Base-by-base conservation (phyloP, 2,797 vertebrate species). In the Fistularia tabacaria region DNA sequence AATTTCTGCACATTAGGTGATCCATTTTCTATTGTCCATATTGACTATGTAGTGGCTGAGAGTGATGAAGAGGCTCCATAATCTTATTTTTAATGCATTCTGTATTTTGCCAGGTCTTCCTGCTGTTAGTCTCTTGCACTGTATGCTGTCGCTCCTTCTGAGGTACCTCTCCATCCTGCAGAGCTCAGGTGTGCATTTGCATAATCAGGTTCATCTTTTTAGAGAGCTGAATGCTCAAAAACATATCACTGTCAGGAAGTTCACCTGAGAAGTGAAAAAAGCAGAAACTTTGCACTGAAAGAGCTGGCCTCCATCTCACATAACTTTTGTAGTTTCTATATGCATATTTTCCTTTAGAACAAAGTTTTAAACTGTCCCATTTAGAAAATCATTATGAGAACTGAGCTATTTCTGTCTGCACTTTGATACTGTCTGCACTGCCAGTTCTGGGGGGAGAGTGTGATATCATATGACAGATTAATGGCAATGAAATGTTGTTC, bases 261-360 rank as follows among this genome's bases (percentile, higher is more conserved):
- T 64, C 63, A 51, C 78, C 87, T 84, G 72, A 74, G 71, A 69
- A 78, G 82, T 84, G 67, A 83, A 46, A 60, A 84, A 63, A 85
- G 76, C 69, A 90, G 62, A 91, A 54, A 86, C 81, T 75, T 76
- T 64, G 71, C 70, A 68, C 75, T 85, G 54, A 82, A 64, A 76
- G 55, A 7, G 7, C 56, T 25, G 38, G 15, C 14, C 70, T 71
- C 52, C 14, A 42, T 58, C 25, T 25, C 25, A 25, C 25, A 25
- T 3, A 5, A 25, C 25, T 25, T 25, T 25, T 25, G 25, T 25
- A 25, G 25, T 25, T 25, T 25, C 25, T 36, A 10, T 12, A 7
- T 10, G 6, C 11, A 11, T 6, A 40, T 25, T 7, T 46, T 42
- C 3, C 10, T 40, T 10, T 40, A 10, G 7, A 12, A 11, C 41